Base-by-base conservation (phyloP, 2,797 vertebrate genomes). In the Sebastes iracundus region DNA sequence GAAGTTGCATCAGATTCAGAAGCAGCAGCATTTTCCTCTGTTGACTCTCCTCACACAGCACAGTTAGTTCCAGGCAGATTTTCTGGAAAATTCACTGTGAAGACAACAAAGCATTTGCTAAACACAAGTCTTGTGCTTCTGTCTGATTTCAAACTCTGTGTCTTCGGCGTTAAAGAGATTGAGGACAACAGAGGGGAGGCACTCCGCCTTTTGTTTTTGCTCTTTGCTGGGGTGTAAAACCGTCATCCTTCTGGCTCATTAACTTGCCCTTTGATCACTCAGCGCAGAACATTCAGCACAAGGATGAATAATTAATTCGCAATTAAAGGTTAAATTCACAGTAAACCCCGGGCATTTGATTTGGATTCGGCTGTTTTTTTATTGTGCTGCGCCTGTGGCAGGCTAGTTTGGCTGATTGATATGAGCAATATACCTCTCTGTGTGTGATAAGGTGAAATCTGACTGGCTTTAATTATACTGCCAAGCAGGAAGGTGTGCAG, bases 271-370 rank as follows among this genome's bases (percentile, higher is more conserved):
- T 93, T 95, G 94, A 95, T 94, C 90, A 85, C 68, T 84, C 81
- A 42, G 86, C 38, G 53, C 72, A 60, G 92, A 93, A 92, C 91
- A 92, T 86, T 86, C 88, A 67, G 83, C 88, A 74, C 86, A 74
- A 62, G 63, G 80, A 89, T 94, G 82, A 94, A 94, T 94, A 93
- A 95, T 95, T 90, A 92, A 95, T 94, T 85, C 13, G 63, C 92
- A 93, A 92, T 95, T 92, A 92, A 94, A 92, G 92, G 92, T 94
- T 94, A 92, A 88, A 92, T 91, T 92, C 89, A 80, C 77, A 79
- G 81, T 71, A 89, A 92, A 91, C 91, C 90, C 80, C 72, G 13
- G 88, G 85, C 88, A 60, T 88, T 93, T 86, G 79, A 72, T 88
- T 92, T 82, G 32, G 87, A 84, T 82, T 72, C 6, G 53, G 72